These are phyloP conservation scores for Nycticebus coucang DNA, from an alignment of 2,113 vertebrate species.

Conservation along the genomic window DNA sequence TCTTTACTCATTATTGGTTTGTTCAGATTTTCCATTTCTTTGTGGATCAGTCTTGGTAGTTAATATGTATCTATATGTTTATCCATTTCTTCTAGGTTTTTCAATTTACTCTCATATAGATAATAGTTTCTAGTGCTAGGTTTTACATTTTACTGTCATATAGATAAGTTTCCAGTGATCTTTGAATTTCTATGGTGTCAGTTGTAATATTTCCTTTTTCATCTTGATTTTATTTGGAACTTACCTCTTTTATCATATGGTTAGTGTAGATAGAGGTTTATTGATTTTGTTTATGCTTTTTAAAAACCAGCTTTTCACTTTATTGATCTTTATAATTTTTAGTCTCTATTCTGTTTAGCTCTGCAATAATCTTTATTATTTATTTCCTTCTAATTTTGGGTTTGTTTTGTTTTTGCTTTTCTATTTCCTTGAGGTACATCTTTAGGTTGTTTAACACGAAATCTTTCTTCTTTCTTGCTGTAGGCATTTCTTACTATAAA, in stretches of 20 bases:
- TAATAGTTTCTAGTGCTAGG: not conserved
- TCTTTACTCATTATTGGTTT: not conserved
- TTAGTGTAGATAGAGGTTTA: not conserved
- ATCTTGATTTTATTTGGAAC: not conserved
- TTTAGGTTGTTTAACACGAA: not conserved
- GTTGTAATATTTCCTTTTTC: not conserved
- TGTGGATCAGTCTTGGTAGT: not conserved
- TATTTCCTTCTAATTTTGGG: not conserved
- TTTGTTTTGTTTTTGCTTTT: not conserved
- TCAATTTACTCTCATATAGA: not conserved
- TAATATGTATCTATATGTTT: not conserved
- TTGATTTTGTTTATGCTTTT: not conserved
- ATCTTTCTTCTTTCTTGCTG: not conserved
- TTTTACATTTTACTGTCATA: no score
- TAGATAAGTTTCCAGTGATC: no score
- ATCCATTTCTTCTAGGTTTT: no score
- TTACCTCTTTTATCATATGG: not conserved
- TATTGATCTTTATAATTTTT: not conserved
- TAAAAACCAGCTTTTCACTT: not conserved
- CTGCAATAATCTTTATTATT: not conserved
- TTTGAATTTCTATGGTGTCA: not conserved
- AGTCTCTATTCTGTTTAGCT: not conserved
- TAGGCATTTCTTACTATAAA: not conserved
- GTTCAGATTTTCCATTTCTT: not conserved
- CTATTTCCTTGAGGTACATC: not conserved